Conservation (phyloP, 2,797 vertebrate genomes). For the Acipenser ruthenus region DNA sequence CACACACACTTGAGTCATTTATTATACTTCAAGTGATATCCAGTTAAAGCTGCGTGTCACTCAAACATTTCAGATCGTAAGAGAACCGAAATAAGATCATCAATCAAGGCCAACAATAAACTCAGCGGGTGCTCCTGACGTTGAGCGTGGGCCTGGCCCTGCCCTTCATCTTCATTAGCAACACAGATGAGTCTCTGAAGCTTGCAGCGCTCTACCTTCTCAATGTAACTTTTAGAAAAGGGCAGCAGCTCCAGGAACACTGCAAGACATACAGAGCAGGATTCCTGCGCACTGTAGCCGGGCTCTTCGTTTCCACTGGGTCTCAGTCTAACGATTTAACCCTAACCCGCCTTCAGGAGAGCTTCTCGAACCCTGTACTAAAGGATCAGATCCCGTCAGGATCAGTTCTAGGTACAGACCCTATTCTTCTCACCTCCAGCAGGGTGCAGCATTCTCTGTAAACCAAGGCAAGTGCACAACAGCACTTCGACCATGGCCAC, state of each 20-base stretch:
- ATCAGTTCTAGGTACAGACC: too few species aligned
- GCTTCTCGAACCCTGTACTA: too few species aligned
- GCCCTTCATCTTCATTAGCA: constrained; percentile 16
- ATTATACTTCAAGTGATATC: neutral
- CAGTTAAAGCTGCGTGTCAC: neutral
- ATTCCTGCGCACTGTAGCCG: too few species aligned
- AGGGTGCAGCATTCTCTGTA: too few species aligned
- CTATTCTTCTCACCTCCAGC: too few species aligned
- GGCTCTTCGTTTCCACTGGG: too few species aligned
- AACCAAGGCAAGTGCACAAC: too few species aligned
- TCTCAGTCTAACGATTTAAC: too few species aligned
- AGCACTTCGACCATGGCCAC: too few species aligned
- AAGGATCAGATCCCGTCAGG: too few species aligned
- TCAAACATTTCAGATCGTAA: constrained; percentile 14
- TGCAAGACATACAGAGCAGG: neutral
- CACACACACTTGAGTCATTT: too few species aligned
- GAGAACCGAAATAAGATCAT: constrained; percentile 19
- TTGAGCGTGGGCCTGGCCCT: constrained; percentile 21
- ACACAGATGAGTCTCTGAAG: neutral
- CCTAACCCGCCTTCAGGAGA: too few species aligned
- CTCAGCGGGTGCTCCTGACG: constrained; percentile 18
- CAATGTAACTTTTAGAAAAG: neutral
- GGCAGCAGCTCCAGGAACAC: neutral
- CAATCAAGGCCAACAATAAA: constrained; percentile 20
- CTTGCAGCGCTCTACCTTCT: neutral